phyloP scores from a whole-genome alignment of 2,888 invertebrate species.

The Apodemia duryi region DNA sequence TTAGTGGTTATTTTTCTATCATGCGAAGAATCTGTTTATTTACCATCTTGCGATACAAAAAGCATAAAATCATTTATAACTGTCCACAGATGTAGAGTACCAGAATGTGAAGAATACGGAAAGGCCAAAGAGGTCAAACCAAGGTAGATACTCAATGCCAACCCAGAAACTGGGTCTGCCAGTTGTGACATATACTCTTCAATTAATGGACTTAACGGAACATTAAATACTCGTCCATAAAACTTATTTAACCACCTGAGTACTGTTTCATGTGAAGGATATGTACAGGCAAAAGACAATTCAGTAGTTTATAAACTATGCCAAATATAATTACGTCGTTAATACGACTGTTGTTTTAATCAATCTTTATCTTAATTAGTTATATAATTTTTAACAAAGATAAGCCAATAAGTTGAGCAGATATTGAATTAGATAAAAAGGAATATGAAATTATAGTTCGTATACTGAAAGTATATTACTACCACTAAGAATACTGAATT shows the following conservation, averaged over 20 bases:
- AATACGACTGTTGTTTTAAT: too few relatives aligned
- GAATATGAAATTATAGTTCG: too few relatives aligned
- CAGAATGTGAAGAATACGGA: constrained; percentile 66
- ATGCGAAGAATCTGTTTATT: too few relatives aligned
- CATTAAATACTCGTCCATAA: constrained; percentile 46
- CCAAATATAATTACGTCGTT: constrained; percentile 41
- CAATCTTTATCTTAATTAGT: too few relatives aligned
- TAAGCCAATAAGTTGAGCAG: too few relatives aligned
- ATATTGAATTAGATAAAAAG: too few relatives aligned
- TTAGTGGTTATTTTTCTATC: too few relatives aligned
- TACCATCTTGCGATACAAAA: too few relatives aligned
- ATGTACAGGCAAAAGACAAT: constrained; percentile 51
- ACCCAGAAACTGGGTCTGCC: constrained; percentile 48
- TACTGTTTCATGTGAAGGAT: constrained; percentile 44
- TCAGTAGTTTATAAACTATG: constrained; percentile 62
- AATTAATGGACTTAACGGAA: constrained; percentile 37
- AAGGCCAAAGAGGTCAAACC: constrained; percentile 47
- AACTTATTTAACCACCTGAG: constrained; percentile 40
- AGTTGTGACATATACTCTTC: constrained; percentile 64
- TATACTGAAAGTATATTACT: too few relatives aligned
- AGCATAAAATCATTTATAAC: too few relatives aligned
- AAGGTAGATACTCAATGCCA: constrained; percentile 64
- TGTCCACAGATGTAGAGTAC: constrained; percentile 63
- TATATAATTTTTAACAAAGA: too few relatives aligned
- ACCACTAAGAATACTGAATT: too few relatives aligned